phyloP scores from a whole-genome alignment of 2,888 invertebrate species.

The Arctia plantaginis region DNA sequence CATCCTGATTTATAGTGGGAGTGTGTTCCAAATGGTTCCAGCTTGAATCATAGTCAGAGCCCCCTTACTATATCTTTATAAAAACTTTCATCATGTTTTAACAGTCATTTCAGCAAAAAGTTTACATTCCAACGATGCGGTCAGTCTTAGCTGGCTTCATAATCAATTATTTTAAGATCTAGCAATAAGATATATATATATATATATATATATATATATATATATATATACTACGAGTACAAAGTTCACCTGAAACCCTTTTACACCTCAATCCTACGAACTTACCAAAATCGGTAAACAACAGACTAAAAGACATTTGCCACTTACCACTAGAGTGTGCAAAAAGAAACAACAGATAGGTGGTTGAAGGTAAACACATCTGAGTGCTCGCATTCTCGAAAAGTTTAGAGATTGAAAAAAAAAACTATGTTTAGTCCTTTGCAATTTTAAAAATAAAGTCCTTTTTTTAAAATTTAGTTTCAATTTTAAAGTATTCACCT shows the following conservation, averaged over 20 bases:
- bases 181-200: not conserved
- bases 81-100: no score
- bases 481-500: not conserved
- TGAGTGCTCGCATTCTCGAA: slow-evolving; percentile 58
- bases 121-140: no score
- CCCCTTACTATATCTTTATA: no score
- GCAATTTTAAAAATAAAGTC: not conserved
- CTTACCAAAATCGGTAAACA: slow-evolving; percentile 15
- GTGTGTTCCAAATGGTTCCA: no score
- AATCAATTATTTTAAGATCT: not conserved
- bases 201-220: no score
- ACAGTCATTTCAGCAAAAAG: no score
- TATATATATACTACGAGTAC: not conserved
- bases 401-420: not conserved
- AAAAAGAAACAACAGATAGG: slow-evolving; percentile 51
- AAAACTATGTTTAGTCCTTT: not conserved
- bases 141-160: no score
- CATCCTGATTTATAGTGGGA: no score
- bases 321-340: slow-evolving; percentile 26
- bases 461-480: not conserved
- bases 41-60: no score
- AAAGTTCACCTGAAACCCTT: not conserved
- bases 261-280: not conserved
- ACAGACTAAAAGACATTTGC: slow-evolving; percentile 22
- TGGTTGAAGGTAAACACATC: slow-evolving; percentile 54